These are phyloP conservation scores for Takifugu ocellatus DNA, from an alignment of 2,797 vertebrate species.

Conservation along the genomic window DNA sequence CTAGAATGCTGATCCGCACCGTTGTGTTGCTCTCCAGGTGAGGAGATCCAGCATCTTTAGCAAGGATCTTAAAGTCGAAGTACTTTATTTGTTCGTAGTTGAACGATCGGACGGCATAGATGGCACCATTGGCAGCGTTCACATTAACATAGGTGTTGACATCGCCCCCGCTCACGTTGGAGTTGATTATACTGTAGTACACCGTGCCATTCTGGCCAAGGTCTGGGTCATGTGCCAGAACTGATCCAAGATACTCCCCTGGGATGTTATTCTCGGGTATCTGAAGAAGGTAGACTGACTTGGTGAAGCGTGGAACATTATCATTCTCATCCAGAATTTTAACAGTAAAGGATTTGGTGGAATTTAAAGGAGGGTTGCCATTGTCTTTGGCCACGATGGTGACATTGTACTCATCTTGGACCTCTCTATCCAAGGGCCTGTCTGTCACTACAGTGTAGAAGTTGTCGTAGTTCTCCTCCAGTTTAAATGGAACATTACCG, in stretches of 20 bases:
- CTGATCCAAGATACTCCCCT: slow-evolving; percentile 94
- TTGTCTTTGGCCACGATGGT: slow-evolving; percentile 96
- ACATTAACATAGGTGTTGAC: slow-evolving; percentile 98
- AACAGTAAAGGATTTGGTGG: slow-evolving; percentile 94
- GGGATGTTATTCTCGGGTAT: slow-evolving; percentile 98
- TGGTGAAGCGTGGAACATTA: slow-evolving; percentile 94
- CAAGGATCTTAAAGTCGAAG: slow-evolving; percentile 95
- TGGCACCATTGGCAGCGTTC: slow-evolving; percentile 96
- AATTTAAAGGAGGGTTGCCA: slow-evolving; percentile 90
- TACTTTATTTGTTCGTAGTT: slow-evolving; percentile 98
- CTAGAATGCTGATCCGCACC: slow-evolving; percentile 89
- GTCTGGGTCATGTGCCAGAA: slow-evolving; percentile 94
- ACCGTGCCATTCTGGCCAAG: slow-evolving; percentile 96
- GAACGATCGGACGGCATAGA: slow-evolving; percentile 95
- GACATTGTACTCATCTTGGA: slow-evolving; percentile 95
- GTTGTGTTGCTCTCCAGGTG: slow-evolving; percentile 95
- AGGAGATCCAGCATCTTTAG: slow-evolving; percentile 93
- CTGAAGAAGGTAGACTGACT: slow-evolving; percentile 92
- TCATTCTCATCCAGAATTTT: slow-evolving; percentile 97
- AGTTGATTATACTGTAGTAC: slow-evolving; percentile 93
- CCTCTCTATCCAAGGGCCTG: slow-evolving; percentile 90
- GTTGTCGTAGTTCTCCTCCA: slow-evolving; percentile 98
- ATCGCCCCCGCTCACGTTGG: slow-evolving; percentile 94
- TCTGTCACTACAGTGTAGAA: slow-evolving; percentile 96
- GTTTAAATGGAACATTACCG: slow-evolving; percentile 90